Conservation (phyloP, 1,140 invertebrate genomes). For the Leucophenga varia region DNA sequence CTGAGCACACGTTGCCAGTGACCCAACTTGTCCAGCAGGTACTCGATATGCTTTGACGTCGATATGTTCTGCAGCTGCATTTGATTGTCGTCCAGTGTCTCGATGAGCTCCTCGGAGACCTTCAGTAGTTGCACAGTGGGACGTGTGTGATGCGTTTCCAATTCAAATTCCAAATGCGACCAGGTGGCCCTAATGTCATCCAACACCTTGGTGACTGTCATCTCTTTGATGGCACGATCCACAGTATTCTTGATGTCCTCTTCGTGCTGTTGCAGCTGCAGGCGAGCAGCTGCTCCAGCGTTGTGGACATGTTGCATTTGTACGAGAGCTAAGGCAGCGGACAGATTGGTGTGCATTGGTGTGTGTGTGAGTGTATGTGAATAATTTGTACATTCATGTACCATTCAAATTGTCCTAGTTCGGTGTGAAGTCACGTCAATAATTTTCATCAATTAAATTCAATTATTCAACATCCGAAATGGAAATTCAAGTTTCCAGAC, state of each 20-base stretch:
- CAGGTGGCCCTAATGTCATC: constrained; percentile 75
- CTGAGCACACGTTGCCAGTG: constrained; percentile 77
- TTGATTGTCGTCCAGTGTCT: constrained; percentile 86
- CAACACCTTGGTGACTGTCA: constrained; percentile 80
- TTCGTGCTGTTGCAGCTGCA: constrained; percentile 81
- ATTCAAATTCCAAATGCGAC: constrained; percentile 71
- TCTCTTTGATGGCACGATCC: constrained; percentile 84
- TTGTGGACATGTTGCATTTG: constrained; percentile 63
- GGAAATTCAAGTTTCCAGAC: too few species aligned
- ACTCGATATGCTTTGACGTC: constrained; percentile 78
- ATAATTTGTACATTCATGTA: too few species aligned
- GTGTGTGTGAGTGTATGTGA: too few species aligned
- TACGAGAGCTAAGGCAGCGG: constrained; percentile 62
- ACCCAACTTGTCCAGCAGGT: constrained; percentile 73
- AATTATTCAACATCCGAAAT: too few species aligned
- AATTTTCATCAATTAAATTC: too few species aligned
- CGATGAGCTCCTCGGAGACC: constrained; percentile 75
- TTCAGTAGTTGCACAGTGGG: constrained; percentile 68
- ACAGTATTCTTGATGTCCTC: constrained; percentile 85
- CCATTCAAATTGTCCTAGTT: too few species aligned
- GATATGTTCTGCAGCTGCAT: constrained; percentile 79
- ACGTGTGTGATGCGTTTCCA: constrained; percentile 67
- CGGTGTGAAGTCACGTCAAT: too few species aligned
- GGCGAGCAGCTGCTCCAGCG: constrained; percentile 73
- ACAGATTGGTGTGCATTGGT: too few species aligned